These are phyloP conservation scores for Drosophila pectinifera DNA, from an alignment of 1,140 invertebrate genomes.

Conservation along the genomic window DNA sequence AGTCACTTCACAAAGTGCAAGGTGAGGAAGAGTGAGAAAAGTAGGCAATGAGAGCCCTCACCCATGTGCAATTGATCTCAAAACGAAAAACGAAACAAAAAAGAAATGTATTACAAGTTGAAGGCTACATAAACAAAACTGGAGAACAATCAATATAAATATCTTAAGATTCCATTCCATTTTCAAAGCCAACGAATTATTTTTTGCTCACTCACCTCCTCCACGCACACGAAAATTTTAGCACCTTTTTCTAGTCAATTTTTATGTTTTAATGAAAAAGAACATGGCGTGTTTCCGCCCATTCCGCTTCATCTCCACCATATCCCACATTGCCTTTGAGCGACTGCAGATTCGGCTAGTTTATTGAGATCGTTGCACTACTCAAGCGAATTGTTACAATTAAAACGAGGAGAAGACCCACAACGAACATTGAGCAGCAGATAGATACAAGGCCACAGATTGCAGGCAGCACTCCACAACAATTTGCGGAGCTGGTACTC, in stretches of 20 bases:
- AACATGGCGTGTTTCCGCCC: slow-evolving; percentile 56
- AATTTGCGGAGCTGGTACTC: slow-evolving; percentile 78
- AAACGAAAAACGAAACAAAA: slow-evolving; percentile 31
- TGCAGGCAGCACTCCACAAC: slow-evolving; percentile 44
- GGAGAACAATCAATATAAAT: slow-evolving; percentile 52
- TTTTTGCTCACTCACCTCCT: slow-evolving; percentile 22
- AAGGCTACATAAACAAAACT: slow-evolving; percentile 42
- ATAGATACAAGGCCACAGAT: slow-evolving; percentile 27
- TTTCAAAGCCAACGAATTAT: slow-evolving; percentile 41
- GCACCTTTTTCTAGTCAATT: slow-evolving; percentile 60
- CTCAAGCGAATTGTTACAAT: slow-evolving; percentile 75
- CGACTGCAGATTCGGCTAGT: slow-evolving; percentile 36
- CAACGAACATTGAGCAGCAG: slow-evolving; percentile 56
- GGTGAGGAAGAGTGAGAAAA: background rate
- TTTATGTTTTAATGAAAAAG: slow-evolving; percentile 59
- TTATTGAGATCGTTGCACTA: slow-evolving; percentile 62
- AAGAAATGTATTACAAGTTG: slow-evolving; percentile 51
- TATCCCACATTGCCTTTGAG: slow-evolving; percentile 19
- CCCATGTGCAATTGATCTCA: slow-evolving; percentile 59
- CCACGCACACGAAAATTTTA: slow-evolving; percentile 35
- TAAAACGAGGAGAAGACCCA: slow-evolving; percentile 24
- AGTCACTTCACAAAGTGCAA: slow-evolving; percentile 11
- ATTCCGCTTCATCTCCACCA: slow-evolving; percentile 13
- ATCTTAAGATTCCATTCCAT: slow-evolving; percentile 58
- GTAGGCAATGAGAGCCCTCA: background rate